Evolutionary conservation across 2,888 invertebrate species (phyloP), one percentile per base, ranked within the genome.

Genomic region (Ennomos fuscantarius): DNA sequence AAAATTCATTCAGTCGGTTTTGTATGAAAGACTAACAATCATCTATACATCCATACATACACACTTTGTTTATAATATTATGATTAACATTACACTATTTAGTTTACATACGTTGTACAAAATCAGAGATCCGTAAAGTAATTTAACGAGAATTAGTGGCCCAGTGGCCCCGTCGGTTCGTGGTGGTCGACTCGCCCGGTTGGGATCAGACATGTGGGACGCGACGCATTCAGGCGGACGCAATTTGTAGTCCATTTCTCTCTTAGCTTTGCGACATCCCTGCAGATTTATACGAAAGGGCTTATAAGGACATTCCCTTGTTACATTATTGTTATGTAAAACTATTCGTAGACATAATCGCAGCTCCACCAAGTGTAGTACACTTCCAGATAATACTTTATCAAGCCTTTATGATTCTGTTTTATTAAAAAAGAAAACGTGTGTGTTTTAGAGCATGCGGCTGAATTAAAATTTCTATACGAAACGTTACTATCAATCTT

Each of bases 211-310:
- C 65, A 64, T 62, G 69, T 66, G 61, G 69, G 67, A 50, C 45
- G 73, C 72, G 69, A 73, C 72, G 76, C 77, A 81, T 78, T 78
- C 80, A 77, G 72, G 76, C 82, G 82, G 75, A 81, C 76, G 84
- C 82, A 86, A 87, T 88, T 88, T 87, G 86, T 87, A 81, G 77
- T 80, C 82, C 81, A 84, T 86, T 87, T 84, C 84, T 86, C 84
- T 83, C 75, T 78, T 78, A 79, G 76, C 77, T 80, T 71, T 70
- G 76, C 75, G 82, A 86, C 84, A 81, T 76, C 80, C 80, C 74
- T 79, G 73, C 73, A 77, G 79, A 85, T 84, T 85, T 81, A 65
- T 69, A 64, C 66, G 74, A 76, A 79, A 82, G 72, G 69, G 74
- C 45, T 72, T 67, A 65, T 77, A 68, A 74, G 81, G 81, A 81